Conservation (phyloP, 2,113 vertebrate species). For the Speoplatyrhinus poulsoni region DNA sequence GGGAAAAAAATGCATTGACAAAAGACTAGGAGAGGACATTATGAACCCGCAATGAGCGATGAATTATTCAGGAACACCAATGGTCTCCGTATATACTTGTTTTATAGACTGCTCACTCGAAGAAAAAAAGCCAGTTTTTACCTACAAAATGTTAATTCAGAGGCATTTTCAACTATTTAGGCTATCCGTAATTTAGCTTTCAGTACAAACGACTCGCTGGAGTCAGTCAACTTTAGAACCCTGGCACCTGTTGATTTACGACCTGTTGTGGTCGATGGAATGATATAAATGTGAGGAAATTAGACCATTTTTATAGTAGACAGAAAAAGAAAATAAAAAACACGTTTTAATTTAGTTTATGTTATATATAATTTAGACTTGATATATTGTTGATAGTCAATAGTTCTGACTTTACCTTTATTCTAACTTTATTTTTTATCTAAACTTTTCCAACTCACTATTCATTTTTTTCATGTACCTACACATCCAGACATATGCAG, state of each 20-base stretch:
- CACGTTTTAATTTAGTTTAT: too few species aligned
- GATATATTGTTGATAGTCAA: too few species aligned
- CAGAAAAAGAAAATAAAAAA: too few species aligned
- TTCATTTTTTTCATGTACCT: too few species aligned
- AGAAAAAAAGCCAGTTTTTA: conserved; percentile 79
- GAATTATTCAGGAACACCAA: conserved; percentile 99
- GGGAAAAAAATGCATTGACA: conserved; percentile 92
- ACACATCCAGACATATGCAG: too few species aligned
- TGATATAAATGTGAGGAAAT: background rate
- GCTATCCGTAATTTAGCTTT: conserved; percentile 57
- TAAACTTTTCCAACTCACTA: too few species aligned
- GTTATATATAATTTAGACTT: too few species aligned
- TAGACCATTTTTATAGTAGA: background rate
- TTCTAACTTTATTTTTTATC: too few species aligned
- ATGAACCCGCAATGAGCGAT: conserved; percentile 99
- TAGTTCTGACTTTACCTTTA: too few species aligned
- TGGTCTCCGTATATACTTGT: conserved; percentile 80
- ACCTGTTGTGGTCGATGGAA: conserved; percentile 51
- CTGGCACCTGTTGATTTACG: conserved; percentile 75
- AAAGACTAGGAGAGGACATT: conserved; percentile 97
- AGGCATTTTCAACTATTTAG: conserved; percentile 66
- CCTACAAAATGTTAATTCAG: conserved; percentile 81
- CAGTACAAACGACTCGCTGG: conserved; percentile 27
- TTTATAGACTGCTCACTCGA: conserved; percentile 88
- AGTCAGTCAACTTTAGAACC: conserved; percentile 20